Base-by-base conservation (phyloP, 2,113 vertebrate genomes). In the Coryphaenoides rupestris region DNA sequence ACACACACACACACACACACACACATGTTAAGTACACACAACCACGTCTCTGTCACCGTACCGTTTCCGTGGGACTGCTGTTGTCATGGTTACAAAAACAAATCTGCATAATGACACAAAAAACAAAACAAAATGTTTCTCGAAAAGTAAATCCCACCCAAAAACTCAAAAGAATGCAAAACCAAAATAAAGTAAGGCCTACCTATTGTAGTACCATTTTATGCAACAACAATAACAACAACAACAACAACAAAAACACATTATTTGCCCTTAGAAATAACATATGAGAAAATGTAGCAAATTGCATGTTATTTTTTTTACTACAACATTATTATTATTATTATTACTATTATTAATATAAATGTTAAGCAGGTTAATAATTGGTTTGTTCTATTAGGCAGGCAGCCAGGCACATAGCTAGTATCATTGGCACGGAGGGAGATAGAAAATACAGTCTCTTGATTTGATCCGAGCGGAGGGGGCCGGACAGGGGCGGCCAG, bases 161-260 rank as follows among this genome's bases (percentile, higher is more conserved):
- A 58, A n/a, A 74, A 68, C 76, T 17, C 61, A 64, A 50, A 62
- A 53, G 28, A 19, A 15, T 47, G 45, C 62, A 67, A 56, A 64
- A 55, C 58, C 53, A 71, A 77, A 74, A 72, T 76, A 55, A 73
- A 69, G 72, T 66, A 83, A 61, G 75, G 56, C 77, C 73, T 74
- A 78, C 63, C 77, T 84, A 81, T 73, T 87, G 88, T 87, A 90
- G 89, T 89, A 92, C 90, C 89, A 75, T 86, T 86, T 89, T 86
- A 75, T 82, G 82, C 79, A 85, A 75, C 5, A 40, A 40, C 33
- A 40, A 12, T 40, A 40, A 40, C 33, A 12, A 40, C 6, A n/a
- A n/a, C n/a, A n/a, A n/a, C n/a, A n/a, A n/a, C n/a, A n/a, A 26
- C 33, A 40, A 85, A 78, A 87, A 86, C 87, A 72, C 72, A 83